A percentile compares a stretch with the other conserved stretches of the same genome.
Conservation (phyloP, 2,113 vertebrate genomes). For the Sphyrna mokarran region DNA sequence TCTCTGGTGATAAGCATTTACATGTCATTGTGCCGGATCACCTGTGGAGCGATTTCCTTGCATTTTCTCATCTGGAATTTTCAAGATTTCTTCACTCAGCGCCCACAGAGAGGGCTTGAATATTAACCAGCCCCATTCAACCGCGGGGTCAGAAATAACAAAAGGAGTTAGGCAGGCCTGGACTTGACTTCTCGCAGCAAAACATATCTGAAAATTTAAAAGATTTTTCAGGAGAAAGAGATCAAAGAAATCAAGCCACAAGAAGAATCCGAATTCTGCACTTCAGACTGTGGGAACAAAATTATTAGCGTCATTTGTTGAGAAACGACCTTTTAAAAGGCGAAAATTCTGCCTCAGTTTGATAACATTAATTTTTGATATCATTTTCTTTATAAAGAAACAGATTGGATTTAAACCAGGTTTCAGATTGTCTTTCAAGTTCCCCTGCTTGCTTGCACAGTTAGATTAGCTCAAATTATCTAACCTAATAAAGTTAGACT, state of each 20-base stretch:
- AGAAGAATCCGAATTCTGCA: not conserved
- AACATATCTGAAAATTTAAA: not conserved
- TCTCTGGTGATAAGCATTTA: not conserved
- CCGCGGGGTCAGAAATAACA: not conserved
- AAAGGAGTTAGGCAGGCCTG: not conserved
- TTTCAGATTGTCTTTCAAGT: not conserved
- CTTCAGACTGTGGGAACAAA: not conserved
- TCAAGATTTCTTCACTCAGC: not conserved
- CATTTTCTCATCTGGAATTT: not conserved
- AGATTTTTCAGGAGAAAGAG: not conserved
- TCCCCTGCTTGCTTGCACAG: too few relatives aligned
- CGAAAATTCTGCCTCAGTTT: not conserved
- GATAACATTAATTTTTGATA: not conserved
- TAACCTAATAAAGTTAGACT: not conserved
- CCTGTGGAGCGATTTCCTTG: not conserved
- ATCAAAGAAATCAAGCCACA: not conserved
- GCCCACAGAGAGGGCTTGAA: not conserved
- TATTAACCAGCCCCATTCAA: slow-evolving; percentile 8
- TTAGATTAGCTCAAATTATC: not conserved
- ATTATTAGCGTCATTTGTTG: not conserved
- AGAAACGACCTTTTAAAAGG: not conserved
- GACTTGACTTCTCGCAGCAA: not conserved
- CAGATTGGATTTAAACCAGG: not conserved
- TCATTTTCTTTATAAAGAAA: not conserved
- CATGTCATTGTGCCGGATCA: not conserved